Base-by-base conservation (phyloP, 2,888 invertebrate genomes). In the Eilema depressum region DNA sequence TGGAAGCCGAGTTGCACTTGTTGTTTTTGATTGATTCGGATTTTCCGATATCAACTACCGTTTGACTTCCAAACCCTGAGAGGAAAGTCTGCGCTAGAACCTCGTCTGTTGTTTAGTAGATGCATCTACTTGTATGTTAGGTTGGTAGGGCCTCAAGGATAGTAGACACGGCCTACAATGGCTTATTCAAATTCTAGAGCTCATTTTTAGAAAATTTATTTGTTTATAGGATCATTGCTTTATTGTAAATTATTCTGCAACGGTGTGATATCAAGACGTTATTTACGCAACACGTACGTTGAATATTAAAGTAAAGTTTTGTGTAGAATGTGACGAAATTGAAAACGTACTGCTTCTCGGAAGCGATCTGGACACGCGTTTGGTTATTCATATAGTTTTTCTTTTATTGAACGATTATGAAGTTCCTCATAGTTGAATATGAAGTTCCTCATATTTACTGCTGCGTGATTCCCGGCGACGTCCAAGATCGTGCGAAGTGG, bases 211-310 rank as follows among this genome's bases (percentile, higher is more conserved):
- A 20, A 7, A 53, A 20, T 53, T 53, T n/a, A 53, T 53, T 8
- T 53, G 8, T 20, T 60, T 3, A 28, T n/a, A n/a, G n/a, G n/a
- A n/a, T 30, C 20, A 60, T 60, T 17, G 25, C 23, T 17, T 37
- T 17, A 47, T 25, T 17, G 23, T 63, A 37, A 20, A 28, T 23
- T 30, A 25, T 47, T 33, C 26, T 17, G 23, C 12, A 26, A 68
- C 84, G 84, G 86, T 89, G 85, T 88, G 70, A 84, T 66, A 74
- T 70, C 62, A 56, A 76, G 76, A 78, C 75, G 74, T 53, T 64
- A 71, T 86, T 89, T 88, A 88, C 86, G 89, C 87, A 90, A 88
- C 73, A 79, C 75, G 73, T 89, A 87, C 86, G 77, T 69, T 81
- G 89, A 88, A 90, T 85, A 84, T 81, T 81, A 78, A 77, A 79